Percentiles rank a stretch among this genome's conserved stretches.
These are phyloP conservation scores for Myotis myotis DNA, from an alignment of 2,797 vertebrate species.

Conservation along the genomic window DNA sequence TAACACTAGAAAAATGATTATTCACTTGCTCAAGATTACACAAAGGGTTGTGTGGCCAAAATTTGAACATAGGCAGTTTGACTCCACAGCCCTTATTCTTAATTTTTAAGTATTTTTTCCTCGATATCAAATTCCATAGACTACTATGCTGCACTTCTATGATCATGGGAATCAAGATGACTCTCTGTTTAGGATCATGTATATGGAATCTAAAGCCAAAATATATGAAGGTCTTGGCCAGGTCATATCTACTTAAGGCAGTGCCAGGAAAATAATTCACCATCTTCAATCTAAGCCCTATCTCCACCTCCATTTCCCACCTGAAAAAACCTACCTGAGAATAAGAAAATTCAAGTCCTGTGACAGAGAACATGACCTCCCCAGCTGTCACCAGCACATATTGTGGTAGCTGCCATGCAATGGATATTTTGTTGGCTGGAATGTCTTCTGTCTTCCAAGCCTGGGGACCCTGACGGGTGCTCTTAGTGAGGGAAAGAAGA, in stretches of 20 bases:
- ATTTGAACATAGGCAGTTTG: slow-evolving; percentile 23
- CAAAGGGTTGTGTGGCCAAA: neutral
- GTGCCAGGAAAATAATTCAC: neutral
- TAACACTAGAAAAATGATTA: neutral
- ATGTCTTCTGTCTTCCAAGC: slow-evolving; percentile 88
- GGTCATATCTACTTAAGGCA: neutral
- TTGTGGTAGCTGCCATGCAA: slow-evolving; percentile 96
- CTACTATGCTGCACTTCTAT: neutral
- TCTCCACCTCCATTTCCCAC: neutral
- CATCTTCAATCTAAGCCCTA: neutral
- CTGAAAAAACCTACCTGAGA: slow-evolving; percentile 88
- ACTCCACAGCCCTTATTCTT: neutral
- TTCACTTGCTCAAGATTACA: neutral
- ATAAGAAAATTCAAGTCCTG: slow-evolving; percentile 97
- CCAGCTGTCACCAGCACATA: slow-evolving; percentile 92
- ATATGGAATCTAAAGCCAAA: neutral
- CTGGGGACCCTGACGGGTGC: slow-evolving; percentile 51
- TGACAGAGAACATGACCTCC: slow-evolving; percentile 98
- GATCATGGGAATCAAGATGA: neutral
- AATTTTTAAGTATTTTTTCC: neutral
- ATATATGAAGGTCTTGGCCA: neutral
- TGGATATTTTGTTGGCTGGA: slow-evolving; percentile 89
- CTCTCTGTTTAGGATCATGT: neutral
- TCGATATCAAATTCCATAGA: neutral
- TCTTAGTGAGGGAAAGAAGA: slow-evolving; percentile 80